Evolutionary conservation across 2,797 vertebrate species (phyloP).

Genomic region (Myiotriccus ornatus): DNA sequence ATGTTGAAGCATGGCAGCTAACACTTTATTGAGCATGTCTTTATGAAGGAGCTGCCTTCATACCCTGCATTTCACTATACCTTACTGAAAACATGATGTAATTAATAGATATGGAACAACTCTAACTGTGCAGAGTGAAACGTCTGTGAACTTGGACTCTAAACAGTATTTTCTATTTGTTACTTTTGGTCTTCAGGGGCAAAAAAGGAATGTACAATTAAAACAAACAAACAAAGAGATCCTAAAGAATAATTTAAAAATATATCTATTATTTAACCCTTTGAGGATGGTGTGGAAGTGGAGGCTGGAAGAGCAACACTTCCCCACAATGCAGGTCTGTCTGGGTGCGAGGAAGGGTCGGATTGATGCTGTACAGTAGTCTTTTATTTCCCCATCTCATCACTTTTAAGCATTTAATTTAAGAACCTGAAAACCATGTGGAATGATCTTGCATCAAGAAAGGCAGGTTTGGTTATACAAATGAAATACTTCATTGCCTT

Average conservation of each 20-base stretch:
- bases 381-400: neutral
- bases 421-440: neutral
- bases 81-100: neutral
- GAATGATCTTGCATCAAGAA: neutral
- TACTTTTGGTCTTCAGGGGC: neutral
- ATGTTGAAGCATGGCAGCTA: neutral
- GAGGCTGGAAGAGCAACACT: neutral
- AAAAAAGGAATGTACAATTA: neutral
- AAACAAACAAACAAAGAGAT: neutral
- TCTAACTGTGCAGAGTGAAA: neutral
- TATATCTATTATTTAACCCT: neutral
- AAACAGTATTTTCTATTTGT: neutral
- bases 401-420: neutral
- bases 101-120: neutral
- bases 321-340: fast-evolving
- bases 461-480: neutral
- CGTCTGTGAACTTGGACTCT: neutral
- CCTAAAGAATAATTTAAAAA: neutral
- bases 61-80: neutral
- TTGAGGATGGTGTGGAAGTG: neutral
- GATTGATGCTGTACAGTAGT: neutral
- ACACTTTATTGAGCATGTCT: neutral
- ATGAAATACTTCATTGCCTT: neutral
- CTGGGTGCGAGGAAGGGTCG: neutral
- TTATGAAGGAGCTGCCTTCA: neutral